Evolutionary conservation across 2,888 invertebrate species (phyloP), one percentile per base, ranked within the genome.

Genomic region (Autographa gamma): DNA sequence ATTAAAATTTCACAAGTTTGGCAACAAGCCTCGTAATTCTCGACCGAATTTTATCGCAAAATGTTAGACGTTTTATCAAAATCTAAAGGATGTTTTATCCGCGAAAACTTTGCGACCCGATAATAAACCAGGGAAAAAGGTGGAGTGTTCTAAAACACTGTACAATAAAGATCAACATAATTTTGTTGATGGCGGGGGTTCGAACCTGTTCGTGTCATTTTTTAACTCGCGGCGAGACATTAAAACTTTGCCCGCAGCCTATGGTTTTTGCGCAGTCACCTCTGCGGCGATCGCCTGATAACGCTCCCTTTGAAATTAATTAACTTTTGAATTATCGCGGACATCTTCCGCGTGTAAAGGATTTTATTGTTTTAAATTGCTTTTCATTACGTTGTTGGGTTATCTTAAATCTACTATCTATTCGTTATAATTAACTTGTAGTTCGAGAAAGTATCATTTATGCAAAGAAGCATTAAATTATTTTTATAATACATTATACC

Each of bases 81-180:
- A 85, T 85, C 87, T 80, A 74, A 76, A 67, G 63, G 63, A 71
- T 76, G 61, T 73, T 83, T 81, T 77, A 77, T 73, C 71, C 62
- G 70, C 56, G 60, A 77, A 84, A 88, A 88, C 82, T 89, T 85
- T 69, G 69, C 76, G 84, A 81, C 80, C 81, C 82, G 86, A 90
- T 90, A 91, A 90, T 89, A 90, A 88, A 88, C 77, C 74, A 69
- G 74, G 76, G 75, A 78, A 78, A 78, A 83, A 80, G 85, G 84
- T 86, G 77, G 82, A 56, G 85, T 74, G 70, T 76, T 79, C 69
- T 77, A 81, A 86, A 87, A 79, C 63, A 72, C 71, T 65, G 61
- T 58, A 88, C 88, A 89, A 89, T 90, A 88, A 87, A 89, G 86
- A 86, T 85, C 81, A 84, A 87, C 84, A 83, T 87, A 89, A 89